Conservation (phyloP, 2,888 invertebrate genomes). For the Syrista parreyssii region DNA sequence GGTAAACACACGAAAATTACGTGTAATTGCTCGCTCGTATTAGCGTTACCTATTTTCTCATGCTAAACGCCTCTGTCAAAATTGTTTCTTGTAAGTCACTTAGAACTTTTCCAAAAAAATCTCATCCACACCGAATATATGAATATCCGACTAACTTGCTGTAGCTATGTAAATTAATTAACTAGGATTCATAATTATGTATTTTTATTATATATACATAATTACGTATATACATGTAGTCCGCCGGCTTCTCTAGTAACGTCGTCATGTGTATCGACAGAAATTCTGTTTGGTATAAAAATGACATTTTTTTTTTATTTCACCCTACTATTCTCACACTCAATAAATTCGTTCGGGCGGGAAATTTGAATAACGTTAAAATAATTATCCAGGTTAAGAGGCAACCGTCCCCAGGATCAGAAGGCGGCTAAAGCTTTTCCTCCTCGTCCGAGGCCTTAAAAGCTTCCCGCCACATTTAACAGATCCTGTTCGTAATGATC, state of each 20-base stretch:
- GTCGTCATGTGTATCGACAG: background rate
- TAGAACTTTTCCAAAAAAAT: background rate
- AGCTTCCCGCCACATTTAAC: slow-evolving; percentile 34
- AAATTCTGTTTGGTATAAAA: background rate
- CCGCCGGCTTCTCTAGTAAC: background rate
- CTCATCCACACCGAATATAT: background rate
- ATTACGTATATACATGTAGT: too few relatives aligned
- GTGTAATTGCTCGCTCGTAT: background rate
- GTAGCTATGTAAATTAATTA: background rate
- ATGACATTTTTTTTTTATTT: background rate
- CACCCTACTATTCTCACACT: background rate
- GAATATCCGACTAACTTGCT: background rate
- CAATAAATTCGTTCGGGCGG: background rate
- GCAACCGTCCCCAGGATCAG: background rate
- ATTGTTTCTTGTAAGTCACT: background rate
- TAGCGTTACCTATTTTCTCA: background rate
- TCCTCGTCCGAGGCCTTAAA: slow-evolving; percentile 21
- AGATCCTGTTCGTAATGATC: slow-evolving; percentile 27
- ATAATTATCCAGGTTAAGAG: background rate
- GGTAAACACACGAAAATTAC: background rate
- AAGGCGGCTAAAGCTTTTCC: background rate
- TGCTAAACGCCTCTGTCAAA: background rate
- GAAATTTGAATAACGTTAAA: background rate
- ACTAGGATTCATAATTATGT: background rate
- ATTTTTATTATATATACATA: background rate